Conservation (phyloP, 1,140 invertebrate species). For the Caenorhabditis inopinata region DNA sequence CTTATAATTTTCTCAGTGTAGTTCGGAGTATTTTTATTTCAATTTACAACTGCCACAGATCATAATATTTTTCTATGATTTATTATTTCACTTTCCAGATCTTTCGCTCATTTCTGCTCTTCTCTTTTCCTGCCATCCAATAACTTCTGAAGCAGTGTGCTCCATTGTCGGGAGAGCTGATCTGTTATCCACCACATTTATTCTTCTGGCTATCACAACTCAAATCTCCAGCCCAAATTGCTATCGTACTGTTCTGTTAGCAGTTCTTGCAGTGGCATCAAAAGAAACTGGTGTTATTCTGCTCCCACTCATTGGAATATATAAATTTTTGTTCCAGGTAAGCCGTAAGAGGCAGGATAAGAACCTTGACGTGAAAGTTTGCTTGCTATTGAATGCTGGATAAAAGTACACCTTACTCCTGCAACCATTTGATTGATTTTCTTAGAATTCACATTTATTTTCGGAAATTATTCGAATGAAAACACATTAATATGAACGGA, state of each 20-base stretch:
- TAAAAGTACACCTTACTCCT: no score
- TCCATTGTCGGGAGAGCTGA: constrained; percentile 19
- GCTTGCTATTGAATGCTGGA: no score
- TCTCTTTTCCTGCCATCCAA: not conserved
- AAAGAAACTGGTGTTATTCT: not conserved
- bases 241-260: not conserved
- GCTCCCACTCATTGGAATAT: not conserved
- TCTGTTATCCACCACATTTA: not conserved
- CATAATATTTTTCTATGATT: no score
- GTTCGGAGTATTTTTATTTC: no score
- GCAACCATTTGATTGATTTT: not conserved
- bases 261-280: not conserved
- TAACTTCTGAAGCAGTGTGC: constrained; percentile 6
- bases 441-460: not conserved
- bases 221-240: not conserved
- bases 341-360: no score
- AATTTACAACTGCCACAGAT: no score
- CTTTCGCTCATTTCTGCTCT: not conserved
- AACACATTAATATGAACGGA: constrained; percentile 12
- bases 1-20: no score
- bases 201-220: not conserved
- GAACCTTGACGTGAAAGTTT: no score
- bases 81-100: not conserved
- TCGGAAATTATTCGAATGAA: no score
- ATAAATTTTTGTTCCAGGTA: not conserved